Conservation (phyloP, 2,888 invertebrate genomes). For the Ptychoptera contaminata region DNA sequence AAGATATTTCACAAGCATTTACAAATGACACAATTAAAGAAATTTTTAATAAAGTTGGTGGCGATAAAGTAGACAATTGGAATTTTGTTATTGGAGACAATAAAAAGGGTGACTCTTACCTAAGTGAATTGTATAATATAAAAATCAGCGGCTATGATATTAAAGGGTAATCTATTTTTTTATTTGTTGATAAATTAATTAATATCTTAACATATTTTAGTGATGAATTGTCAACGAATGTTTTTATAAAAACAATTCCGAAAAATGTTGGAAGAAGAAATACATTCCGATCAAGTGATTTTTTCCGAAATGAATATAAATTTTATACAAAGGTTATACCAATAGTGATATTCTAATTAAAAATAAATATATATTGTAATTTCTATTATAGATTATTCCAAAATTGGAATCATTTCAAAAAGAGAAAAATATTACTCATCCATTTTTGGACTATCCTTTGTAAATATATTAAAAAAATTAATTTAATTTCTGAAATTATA, state of each 20-base stretch:
- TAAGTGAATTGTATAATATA: constrained; percentile 47
- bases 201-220: constrained; percentile 9
- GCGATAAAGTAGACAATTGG: constrained; percentile 28
- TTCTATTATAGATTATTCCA: constrained; percentile 15
- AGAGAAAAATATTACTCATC: constrained; percentile 23
- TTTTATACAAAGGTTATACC: constrained; percentile 37
- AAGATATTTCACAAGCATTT: constrained; percentile 27
- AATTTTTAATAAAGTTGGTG: constrained; percentile 25
- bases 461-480: too few species aligned
- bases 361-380: too few species aligned
- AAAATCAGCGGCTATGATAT: constrained; percentile 32
- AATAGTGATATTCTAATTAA: not conserved
- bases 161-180: constrained; percentile 11
- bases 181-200: not conserved
- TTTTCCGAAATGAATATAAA: constrained; percentile 52
- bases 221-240: constrained; percentile 29
- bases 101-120: constrained; percentile 52
- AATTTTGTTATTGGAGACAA: constrained; percentile 27
- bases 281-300: constrained; percentile 46
- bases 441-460: constrained; percentile 35
- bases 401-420: constrained; percentile 23
- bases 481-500: too few species aligned
- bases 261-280: constrained; percentile 42
- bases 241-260: constrained; percentile 52
- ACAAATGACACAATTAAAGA: constrained; percentile 28